Conservation (phyloP, 2,113 vertebrate genomes). For the Zosterops pallidus region DNA sequence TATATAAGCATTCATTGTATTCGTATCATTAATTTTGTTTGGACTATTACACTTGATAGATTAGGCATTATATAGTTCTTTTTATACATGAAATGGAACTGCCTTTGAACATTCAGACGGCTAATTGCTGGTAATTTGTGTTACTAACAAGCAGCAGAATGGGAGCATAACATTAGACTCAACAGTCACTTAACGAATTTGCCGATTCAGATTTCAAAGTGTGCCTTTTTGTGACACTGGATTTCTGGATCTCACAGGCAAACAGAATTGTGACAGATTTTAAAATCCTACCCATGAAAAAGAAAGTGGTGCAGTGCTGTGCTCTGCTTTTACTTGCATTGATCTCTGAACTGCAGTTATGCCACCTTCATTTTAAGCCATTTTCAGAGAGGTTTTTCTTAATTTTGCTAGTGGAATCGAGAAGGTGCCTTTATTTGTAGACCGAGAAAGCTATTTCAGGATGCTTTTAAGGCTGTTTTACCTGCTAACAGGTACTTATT, state of each 20-base stretch:
- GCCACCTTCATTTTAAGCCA: not conserved
- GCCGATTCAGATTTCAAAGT: constrained; percentile 75
- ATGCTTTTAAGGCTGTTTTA: not conserved
- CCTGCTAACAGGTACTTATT: not conserved
- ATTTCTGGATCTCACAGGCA: constrained; percentile 43
- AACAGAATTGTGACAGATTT: not conserved
- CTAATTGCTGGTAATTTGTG: constrained; percentile 87
- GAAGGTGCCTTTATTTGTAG: not conserved
- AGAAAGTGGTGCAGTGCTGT: not conserved
- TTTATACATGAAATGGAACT: constrained; percentile 80
- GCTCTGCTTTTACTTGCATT: not conserved
- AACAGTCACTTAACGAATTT: constrained; percentile 84
- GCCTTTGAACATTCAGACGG: constrained; percentile 83
- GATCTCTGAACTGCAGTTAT: not conserved
- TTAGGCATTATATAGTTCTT: constrained; percentile 83
- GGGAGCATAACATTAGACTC: constrained; percentile 82
- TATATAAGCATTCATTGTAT: constrained; percentile 74
- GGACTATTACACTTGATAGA: constrained; percentile 84
- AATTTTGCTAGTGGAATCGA: not conserved
- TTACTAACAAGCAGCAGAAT: constrained; percentile 83
- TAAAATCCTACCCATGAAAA: not conserved
- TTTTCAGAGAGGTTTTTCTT: not conserved
- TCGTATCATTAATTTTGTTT: constrained; percentile 82
- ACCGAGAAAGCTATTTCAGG: not conserved
- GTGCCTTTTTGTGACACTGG: constrained; percentile 58